These are phyloP conservation scores for Cyprinodon variegatus DNA, from an alignment of 2,113 vertebrate genomes.

Conservation along the genomic window DNA sequence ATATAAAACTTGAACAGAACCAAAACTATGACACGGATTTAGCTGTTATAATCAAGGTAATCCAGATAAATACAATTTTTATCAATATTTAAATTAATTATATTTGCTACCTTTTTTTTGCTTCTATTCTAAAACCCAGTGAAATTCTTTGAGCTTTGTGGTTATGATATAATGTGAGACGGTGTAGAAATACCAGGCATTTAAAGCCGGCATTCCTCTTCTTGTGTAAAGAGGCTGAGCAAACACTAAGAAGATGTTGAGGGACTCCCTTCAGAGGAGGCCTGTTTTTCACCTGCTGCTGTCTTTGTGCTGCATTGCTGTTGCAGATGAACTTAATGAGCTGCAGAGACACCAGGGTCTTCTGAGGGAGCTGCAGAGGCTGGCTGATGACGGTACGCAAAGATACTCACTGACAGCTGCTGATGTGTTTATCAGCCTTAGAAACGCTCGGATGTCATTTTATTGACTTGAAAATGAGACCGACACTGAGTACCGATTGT, in stretches of 20 bases:
- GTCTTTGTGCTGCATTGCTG: conserved; percentile 27
- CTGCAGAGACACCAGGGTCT: conserved; percentile 79
- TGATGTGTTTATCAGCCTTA: too few relatives aligned
- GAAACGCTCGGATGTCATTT: not conserved
- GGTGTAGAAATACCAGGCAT: too few relatives aligned
- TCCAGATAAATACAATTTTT: too few relatives aligned
- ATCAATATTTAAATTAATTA: too few relatives aligned
- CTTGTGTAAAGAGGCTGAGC: too few relatives aligned
- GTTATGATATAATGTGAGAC: not conserved
- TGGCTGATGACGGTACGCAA: conserved; percentile 75
- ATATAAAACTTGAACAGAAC: too few relatives aligned
- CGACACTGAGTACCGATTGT: conserved; percentile 7
- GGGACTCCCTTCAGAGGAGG: not conserved
- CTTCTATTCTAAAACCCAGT: not conserved
- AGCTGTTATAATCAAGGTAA: too few relatives aligned
- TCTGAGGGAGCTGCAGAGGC: conserved; percentile 81
- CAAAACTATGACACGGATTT: too few relatives aligned
- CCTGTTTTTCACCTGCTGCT: not conserved
- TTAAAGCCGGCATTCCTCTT: too few relatives aligned
- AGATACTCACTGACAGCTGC: not conserved
- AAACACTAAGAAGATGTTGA: too few relatives aligned
- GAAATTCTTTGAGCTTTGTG: not conserved
- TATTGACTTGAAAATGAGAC: not conserved
- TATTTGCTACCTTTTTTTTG: not conserved
- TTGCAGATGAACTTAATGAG: conserved; percentile 75